Conservation (phyloP, 2,113 vertebrate genomes). For the Catharus minimus region DNA sequence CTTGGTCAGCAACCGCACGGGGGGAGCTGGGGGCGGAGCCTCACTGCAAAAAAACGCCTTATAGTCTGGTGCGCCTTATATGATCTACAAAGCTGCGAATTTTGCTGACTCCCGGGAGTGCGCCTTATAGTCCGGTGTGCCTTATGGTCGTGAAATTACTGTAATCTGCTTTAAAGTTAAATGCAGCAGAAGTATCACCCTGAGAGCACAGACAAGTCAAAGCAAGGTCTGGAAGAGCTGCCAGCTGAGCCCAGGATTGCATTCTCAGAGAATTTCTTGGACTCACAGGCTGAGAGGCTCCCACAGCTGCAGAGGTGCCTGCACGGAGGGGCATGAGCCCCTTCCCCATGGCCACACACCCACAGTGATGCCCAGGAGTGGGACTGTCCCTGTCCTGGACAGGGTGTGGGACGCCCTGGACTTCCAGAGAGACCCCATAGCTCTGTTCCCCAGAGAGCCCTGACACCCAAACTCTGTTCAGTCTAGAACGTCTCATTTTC, state of each 20-base stretch:
- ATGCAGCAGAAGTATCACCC: neutral
- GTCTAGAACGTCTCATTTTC: neutral
- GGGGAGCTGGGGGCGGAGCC: too few relatives aligned
- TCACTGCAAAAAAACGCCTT: too few relatives aligned
- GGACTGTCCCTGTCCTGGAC: neutral
- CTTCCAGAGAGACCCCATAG: neutral
- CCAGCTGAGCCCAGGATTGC: neutral
- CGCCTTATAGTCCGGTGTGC: too few relatives aligned
- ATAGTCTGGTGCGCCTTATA: too few relatives aligned
- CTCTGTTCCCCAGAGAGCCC: neutral
- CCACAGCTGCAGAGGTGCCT: neutral
- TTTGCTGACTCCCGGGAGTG: too few relatives aligned
- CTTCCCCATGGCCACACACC: fast-evolving
- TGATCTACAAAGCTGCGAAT: too few relatives aligned
- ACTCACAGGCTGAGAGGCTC: neutral
- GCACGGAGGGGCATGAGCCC: fast-evolving
- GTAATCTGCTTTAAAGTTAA: neutral
- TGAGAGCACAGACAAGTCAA: neutral
- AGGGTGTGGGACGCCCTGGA: neutral
- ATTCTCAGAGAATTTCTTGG: neutral
- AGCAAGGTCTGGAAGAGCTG: neutral
- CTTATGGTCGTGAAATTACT: too few relatives aligned
- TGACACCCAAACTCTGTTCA: neutral
- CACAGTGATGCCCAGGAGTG: neutral
- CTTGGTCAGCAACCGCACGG: too few relatives aligned